phyloP scores from a whole-genome alignment of 2,888 invertebrate genomes.

The Podotricha telesiphe region DNA sequence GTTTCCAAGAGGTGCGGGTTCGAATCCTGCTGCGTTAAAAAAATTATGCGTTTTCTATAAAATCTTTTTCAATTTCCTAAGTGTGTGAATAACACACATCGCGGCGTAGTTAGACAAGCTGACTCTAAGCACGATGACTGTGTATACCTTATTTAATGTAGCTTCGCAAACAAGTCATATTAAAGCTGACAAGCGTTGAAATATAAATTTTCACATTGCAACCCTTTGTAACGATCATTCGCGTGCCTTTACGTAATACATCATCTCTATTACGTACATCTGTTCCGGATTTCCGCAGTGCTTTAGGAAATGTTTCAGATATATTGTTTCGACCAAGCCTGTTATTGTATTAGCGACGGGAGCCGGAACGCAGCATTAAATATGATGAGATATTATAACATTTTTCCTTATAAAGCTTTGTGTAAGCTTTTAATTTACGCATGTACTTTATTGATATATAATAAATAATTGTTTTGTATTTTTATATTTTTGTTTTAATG shows the following conservation, averaged over 20 bases:
- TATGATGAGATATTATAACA: conserved; percentile 8
- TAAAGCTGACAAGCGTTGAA: background rate
- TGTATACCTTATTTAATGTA: no score
- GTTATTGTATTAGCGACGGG: background rate
- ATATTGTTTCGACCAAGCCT: conserved; percentile 15
- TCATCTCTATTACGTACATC: conserved; percentile 22
- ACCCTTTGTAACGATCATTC: no score
- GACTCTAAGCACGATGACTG: no score
- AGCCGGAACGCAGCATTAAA: background rate
- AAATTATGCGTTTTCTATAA: no score
- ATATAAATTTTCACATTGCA: background rate
- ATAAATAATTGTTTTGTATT: background rate
- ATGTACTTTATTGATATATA: background rate
- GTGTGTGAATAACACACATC: no score
- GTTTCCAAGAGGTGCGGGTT: no score
- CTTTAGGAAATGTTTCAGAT: conserved; percentile 15
- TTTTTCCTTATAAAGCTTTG: conserved; percentile 10
- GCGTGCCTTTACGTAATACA: conserved; percentile 4
- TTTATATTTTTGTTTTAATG: background rate
- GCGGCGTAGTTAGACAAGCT: no score
- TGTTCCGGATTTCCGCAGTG: conserved; percentile 23
- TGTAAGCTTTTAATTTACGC: background rate
- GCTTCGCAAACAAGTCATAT: background rate
- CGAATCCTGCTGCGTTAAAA: no score
- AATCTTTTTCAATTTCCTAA: no score